Base-by-base conservation (phyloP, 2,113 vertebrate genomes). In the Carassius auratus region DNA sequence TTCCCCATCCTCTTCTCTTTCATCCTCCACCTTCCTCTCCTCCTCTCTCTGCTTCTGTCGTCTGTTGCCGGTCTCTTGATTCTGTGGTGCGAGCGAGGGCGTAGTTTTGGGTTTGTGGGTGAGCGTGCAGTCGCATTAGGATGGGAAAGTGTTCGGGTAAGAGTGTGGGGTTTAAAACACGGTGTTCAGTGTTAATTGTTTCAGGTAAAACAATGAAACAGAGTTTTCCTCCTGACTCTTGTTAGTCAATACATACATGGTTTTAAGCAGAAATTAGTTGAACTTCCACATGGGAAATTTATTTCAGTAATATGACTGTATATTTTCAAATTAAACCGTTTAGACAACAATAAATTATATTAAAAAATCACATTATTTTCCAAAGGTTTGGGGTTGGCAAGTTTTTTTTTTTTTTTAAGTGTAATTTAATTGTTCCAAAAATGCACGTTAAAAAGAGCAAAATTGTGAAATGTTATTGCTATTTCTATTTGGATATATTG, bases 1-100 rank as follows among this genome's bases (percentile, higher is more conserved):
- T 26, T 73, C 84, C 45, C 26, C 68, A 21, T 83, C 36, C 30
- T 85, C 79, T 69, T 80, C 38, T 68, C 80, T 66, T 59, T 57
- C 62, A 21, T 84, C 38, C 52, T 87, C 75, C 73, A 50, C 73
- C 12, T 48, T 48, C 10, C 45, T 48, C 45, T 48, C 45, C 45
- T 48, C 45, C 45, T 10, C 45, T 74, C 19, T 87, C 83, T 38
- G n/a, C 74, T 26, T 61, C 23, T 33, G 48, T 74, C n/a, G 9
- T 15, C 42, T 17, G 42, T 17, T 78, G n/a, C 66, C 61, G 30
- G 42, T 81, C 42, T 50, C 42, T 69, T 73, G 17, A 42, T 59
- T 73, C 13, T 82, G 57, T 42, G 36, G n/a, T n/a, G 68, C 8
- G 77, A 69, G 45, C 3, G 12, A 81, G 69, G 66, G 19, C 50